Percentiles rank a stretch among this genome's conserved stretches.
Conservation (phyloP, 1,140 invertebrate species). For the Bombus superbus region DNA sequence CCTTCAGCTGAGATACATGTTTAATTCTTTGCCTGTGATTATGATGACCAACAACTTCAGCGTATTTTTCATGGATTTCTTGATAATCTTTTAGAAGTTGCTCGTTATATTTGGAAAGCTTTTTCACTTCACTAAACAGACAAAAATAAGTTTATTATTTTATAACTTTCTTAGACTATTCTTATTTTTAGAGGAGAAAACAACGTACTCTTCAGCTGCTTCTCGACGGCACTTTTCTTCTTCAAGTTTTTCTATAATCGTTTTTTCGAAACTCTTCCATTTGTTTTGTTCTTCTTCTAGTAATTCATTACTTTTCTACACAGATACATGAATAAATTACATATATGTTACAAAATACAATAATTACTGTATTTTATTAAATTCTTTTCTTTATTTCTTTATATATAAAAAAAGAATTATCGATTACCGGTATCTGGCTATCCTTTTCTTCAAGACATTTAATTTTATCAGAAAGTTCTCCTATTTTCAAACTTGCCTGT, state of each 20-base stretch:
- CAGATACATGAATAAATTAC: neutral
- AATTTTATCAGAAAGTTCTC: slow-evolving; percentile 60
- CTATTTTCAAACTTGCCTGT: slow-evolving; percentile 67
- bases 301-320: slow-evolving; percentile 58
- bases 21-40: slow-evolving; percentile 88
- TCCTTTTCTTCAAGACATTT: slow-evolving; percentile 61
- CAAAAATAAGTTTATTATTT: slow-evolving; percentile 21
- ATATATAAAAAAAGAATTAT: neutral
- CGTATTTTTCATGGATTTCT: slow-evolving; percentile 85
- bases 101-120: slow-evolving; percentile 64
- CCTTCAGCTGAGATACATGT: slow-evolving; percentile 86
- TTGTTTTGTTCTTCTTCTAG: slow-evolving; percentile 63
- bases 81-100: slow-evolving; percentile 80
- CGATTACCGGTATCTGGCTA: slow-evolving; percentile 54
- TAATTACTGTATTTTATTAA: neutral
- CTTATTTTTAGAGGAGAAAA: neutral
- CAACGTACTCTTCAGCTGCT: slow-evolving; percentile 67
- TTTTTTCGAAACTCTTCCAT: slow-evolving; percentile 52
- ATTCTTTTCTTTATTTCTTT: neutral
- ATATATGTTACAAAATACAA: neutral
- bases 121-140: slow-evolving; percentile 68
- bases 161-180: neutral
- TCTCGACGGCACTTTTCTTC: slow-evolving; percentile 66
- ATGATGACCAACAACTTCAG: slow-evolving; percentile 86
- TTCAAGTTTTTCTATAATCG: slow-evolving; percentile 65